A percentile compares a stretch with the other conserved stretches of the same genome.
These are phyloP conservation scores for Adelges cooleyi DNA, from an alignment of 1,140 invertebrate species.

Conservation along the genomic window DNA sequence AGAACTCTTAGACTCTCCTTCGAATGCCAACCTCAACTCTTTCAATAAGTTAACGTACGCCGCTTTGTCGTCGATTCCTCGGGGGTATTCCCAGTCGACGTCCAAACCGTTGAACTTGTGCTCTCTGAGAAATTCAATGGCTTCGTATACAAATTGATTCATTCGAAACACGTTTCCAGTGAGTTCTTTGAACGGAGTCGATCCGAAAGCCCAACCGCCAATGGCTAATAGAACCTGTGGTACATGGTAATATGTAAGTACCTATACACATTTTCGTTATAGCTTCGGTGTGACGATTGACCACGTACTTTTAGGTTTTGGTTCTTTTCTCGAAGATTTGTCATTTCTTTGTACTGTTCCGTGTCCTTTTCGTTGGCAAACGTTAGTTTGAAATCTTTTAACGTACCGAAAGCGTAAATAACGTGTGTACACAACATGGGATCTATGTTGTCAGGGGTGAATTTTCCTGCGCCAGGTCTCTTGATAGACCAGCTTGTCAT, in stretches of 20 bases:
- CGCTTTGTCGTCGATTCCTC: slow-evolving; percentile 70
- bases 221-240: slow-evolving; percentile 71
- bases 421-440: slow-evolving; percentile 80
- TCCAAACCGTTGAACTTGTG: slow-evolving; percentile 92
- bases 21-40: slow-evolving; percentile 76
- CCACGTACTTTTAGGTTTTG: slow-evolving; percentile 69
- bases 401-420: slow-evolving; percentile 82
- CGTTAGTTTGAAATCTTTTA: slow-evolving; percentile 68
- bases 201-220: slow-evolving; percentile 89
- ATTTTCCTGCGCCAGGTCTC: slow-evolving; percentile 70
- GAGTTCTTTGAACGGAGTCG: slow-evolving; percentile 82
- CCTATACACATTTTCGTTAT: not conserved
- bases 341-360: slow-evolving; percentile 72
- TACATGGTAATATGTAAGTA: not conserved
- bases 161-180: slow-evolving; percentile 82
- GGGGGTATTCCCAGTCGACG: slow-evolving; percentile 93
- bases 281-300: too few relatives aligned
- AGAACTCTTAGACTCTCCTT: slow-evolving; percentile 65
- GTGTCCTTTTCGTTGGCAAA: slow-evolving; percentile 58
- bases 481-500: slow-evolving; percentile 90
- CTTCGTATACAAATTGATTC: slow-evolving; percentile 90
- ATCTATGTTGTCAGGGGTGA: slow-evolving; percentile 77
- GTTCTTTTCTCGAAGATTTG: slow-evolving; percentile 76
- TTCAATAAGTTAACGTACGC: slow-evolving; percentile 69
- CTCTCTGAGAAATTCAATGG: slow-evolving; percentile 81